Percentiles rank a stretch among this genome's conserved stretches.
phyloP scores from a whole-genome alignment of 1,140 invertebrate species.

The Drosophila auraria region DNA sequence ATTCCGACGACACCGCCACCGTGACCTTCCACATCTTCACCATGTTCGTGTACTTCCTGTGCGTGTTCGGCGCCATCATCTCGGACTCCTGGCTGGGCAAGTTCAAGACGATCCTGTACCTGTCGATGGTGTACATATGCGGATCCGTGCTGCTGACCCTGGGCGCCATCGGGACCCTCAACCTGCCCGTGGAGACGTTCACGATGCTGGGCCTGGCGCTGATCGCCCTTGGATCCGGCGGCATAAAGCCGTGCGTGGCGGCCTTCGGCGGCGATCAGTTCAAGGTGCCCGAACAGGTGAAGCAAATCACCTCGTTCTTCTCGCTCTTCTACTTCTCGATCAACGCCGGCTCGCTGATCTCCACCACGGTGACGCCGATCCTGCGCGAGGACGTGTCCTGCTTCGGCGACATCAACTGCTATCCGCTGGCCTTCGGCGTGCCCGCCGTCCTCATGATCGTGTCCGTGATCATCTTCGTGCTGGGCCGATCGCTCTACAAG shows the following conservation, averaged over 20 bases:
- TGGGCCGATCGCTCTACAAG: slow-evolving; percentile 92
- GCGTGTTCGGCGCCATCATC: slow-evolving; percentile 92
- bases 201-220: slow-evolving; percentile 92
- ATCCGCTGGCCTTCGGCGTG: slow-evolving; percentile 95
- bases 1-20: slow-evolving; percentile 89
- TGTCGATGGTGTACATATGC: slow-evolving; percentile 94
- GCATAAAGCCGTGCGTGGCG: slow-evolving; percentile 98
- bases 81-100: slow-evolving; percentile 93
- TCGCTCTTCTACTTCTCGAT: slow-evolving; percentile 98
- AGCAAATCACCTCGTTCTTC: slow-evolving; percentile 94
- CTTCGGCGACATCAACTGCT: slow-evolving; percentile 93
- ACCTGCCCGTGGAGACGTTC: slow-evolving; percentile 88
- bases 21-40: slow-evolving; percentile 92
- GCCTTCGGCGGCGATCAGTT: slow-evolving; percentile 99
- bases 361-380: slow-evolving; percentile 95
- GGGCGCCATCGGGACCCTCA: slow-evolving; percentile 87
- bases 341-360: slow-evolving; percentile 95
- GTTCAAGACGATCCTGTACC: slow-evolving; percentile 94
- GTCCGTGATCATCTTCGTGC: slow-evolving; percentile 93
- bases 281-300: slow-evolving; percentile 91
- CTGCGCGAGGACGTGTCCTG: slow-evolving; percentile 93
- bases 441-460: slow-evolving; percentile 94
- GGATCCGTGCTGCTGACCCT: slow-evolving; percentile 94
- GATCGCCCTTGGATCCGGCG: slow-evolving; percentile 96
- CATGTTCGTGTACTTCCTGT: slow-evolving; percentile 93